A percentile compares a stretch with the other conserved stretches of the same genome.
phyloP scores from a whole-genome alignment of 2,113 vertebrate genomes.

The Podarcis raffonei region DNA sequence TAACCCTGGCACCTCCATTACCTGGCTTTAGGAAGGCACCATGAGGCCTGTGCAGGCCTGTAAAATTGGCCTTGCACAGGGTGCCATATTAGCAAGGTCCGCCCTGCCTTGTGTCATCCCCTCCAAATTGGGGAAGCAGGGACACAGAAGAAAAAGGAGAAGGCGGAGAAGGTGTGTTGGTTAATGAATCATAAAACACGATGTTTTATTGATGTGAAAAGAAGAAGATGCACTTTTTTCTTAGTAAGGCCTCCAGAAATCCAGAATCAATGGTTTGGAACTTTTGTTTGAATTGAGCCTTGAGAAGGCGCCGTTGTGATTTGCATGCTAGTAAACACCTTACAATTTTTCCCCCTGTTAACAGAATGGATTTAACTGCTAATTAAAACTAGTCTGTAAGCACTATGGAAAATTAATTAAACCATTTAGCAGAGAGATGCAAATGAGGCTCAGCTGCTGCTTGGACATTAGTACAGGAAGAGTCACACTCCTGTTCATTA shows the following conservation, averaged over 20 bases:
- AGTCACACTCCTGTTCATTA: constrained; percentile 56
- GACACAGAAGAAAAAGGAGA: neutral
- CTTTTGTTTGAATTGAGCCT: constrained; percentile 63
- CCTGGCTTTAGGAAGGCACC: too few species aligned
- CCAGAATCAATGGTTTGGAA: constrained; percentile 69
- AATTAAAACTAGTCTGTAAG: constrained; percentile 83
- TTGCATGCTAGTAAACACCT: constrained; percentile 78
- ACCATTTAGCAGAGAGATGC: constrained; percentile 75
- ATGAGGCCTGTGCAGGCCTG: too few species aligned
- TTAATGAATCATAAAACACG: constrained; percentile 57
- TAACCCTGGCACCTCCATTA: too few species aligned
- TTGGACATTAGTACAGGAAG: constrained; percentile 72
- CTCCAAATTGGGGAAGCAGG: neutral
- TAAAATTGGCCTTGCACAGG: too few species aligned
- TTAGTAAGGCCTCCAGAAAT: constrained; percentile 69
- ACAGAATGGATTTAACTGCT: constrained; percentile 82
- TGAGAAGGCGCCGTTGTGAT: constrained; percentile 66
- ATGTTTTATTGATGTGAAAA: constrained; percentile 15
- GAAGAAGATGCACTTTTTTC: constrained; percentile 3
- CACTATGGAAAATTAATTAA: constrained; percentile 83
- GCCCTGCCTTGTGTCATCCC: neutral
- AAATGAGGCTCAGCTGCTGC: constrained; percentile 72
- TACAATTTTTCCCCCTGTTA: constrained; percentile 75
- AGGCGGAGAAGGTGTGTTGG: neutral
- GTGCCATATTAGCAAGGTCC: too few species aligned